Evolutionary conservation across 2,888 invertebrate genomes (phyloP), one percentile per base, ranked within the genome.

Genomic region (Tachina grossa): DNA sequence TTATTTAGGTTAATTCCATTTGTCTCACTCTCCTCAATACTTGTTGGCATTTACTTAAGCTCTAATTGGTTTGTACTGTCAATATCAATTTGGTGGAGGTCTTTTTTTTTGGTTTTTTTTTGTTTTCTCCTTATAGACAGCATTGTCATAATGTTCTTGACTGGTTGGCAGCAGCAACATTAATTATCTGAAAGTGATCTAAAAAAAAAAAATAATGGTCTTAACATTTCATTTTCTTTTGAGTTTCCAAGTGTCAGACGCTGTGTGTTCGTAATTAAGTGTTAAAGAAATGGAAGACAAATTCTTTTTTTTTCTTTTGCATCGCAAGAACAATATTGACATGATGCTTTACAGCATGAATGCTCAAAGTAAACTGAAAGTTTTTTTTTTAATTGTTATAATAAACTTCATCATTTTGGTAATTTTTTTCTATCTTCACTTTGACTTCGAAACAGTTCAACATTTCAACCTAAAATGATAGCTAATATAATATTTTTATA

Each of bases 121-220:
- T 31, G 5, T 6, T 6, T 31, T 6, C 31, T 31, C 6, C 31
- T 31, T 31, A 31, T 31, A 43, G 55, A 55, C 41, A 22, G 22
- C 45, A 43, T 55, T 14, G 53, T 19, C 22, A 65, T 65, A 65
- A 65, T 65, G 9, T 47, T 65, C 65, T 22, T 47, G 14, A 51
- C n/a, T 43, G 1, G 51, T 41, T 69, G 69, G 76, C 47, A 47
- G 47, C 55, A 57, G 66, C 66, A 66, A 57, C 41, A 77, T 68
- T 68, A 77, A 66, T 77, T 77, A 74, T 63, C 43, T 43, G 41
- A 74, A 63, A 61, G 16, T 51, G 41, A 63, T 74, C 19, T 14
- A 51, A 74, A 14, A 61, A 61, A 63, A 51, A 74, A 14, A 61
- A 61, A 63, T 39, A 16, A 49, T 51, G 49, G 72, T 63, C 74